Base-by-base conservation (phyloP, 2,113 vertebrate species). In the Pterocles burchelli region DNA sequence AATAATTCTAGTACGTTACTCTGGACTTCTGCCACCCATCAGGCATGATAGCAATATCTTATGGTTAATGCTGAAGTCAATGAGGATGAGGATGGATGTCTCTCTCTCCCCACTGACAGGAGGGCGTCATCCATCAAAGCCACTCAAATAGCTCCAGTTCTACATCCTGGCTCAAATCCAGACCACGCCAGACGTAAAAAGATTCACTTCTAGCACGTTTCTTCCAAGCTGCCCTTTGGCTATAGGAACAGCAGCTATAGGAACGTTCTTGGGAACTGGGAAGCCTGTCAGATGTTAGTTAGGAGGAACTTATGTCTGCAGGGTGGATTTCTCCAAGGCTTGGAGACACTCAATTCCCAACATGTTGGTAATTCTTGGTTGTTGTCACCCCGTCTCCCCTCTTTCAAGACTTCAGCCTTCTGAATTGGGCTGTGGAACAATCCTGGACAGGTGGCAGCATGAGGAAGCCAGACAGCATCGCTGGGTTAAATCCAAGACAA, bases 81-180 rank as follows among this genome's bases (percentile, higher is more conserved):
- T 80, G 83, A 93, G 89, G 95, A 93, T 95, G 80, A 95, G 83
- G 80, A 95, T 95, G 90, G 89, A 93, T 96, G 68, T 88, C 61
- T 90, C 55, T 61, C 86, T 89, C 65, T 90, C 38, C 66, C 48
- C 21, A n/a, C 73, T 68, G 80, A 84, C 80, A 90, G 73, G 77
- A 92, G 80, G 48, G 34, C 6, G 0, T 75, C 76, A 95, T 95
- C 73, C 45, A 75, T 96, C 95, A 95, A 41, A 78, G 91, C 33
- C 84, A 73, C 46, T 88, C 2, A 3, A 55, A 57, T 33, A 75
- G 58, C 31, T 95, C 58, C 45, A 72, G 66, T 75, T 94, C 61
- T 36, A 51, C 22, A 25, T 58, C 41, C 70, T 93, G 81, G 66
- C 91, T 92, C 85, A 54, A 85, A 55, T 89, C 74, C 87, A 96